Evolutionary conservation across 2,797 vertebrate genomes (phyloP), one percentile per base, ranked within the genome.

Genomic region (Ciconia nigra): DNA sequence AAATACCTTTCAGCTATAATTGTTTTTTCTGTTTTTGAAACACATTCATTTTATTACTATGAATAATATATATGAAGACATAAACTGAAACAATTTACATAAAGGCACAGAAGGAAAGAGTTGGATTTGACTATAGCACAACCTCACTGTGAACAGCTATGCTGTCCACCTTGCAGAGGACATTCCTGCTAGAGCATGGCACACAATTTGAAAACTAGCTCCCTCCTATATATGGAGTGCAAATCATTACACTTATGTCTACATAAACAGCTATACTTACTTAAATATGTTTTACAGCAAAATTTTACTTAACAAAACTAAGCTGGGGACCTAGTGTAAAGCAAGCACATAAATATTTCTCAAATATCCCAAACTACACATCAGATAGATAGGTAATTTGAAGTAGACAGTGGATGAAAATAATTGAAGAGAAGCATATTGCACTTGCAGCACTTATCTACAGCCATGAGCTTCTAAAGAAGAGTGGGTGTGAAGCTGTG

Each of bases 401-500:
- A 97, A 98, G 86, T 78, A 96, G 51, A 28, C 47, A 74, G 94
- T 92, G 91, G 94, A 87, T 85, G 91, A 92, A 97, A 97, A 97
- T 90, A 88, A 93, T 96, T 97, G 80, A 95, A 93, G 94, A 96
- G 70, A 91, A 96, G 22, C 91, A 95, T 97, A 96, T 96, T 97
- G 93, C 86, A 93, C 93, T 98, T 95, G 67, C 9, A 97, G 94
- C 93, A 97, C 89, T 98, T 97, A 83, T 63, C 72, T 85, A 86
- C 89, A 96, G 79, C 69, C 73, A 88, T 76, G 52, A 87, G 90
- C 83, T 98, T 97, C 95, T 97, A 90, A 96, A 97, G 90, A 96
- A 86, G 96, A 94, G 95, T 96, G 97, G 88, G 84, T 97, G 95
- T 96, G 96, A 97, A 95, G 92, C 93, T 97, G 94, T 97, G 97